Conservation (phyloP, 2,888 invertebrate genomes). For the Pegoplata infirma region DNA sequence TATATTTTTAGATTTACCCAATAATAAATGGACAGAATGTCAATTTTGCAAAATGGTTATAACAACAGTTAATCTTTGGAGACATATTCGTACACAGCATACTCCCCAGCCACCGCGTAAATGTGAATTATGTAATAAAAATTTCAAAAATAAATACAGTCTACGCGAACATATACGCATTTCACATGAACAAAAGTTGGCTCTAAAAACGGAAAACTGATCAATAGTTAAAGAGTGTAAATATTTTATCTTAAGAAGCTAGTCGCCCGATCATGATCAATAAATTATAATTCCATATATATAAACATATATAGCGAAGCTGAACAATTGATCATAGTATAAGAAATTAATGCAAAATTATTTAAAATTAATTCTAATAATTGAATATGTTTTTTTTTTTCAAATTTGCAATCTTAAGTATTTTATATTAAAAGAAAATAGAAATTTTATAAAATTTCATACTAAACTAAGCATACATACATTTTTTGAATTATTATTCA, state of each 20-base stretch:
- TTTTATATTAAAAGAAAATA: not conserved
- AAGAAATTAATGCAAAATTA: not conserved
- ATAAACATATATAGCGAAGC: not conserved
- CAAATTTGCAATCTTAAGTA: not conserved
- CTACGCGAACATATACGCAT: conserved; percentile 78
- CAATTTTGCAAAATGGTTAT: conserved; percentile 79
- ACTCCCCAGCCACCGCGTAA: conserved; percentile 78
- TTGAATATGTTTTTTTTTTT: not conserved
- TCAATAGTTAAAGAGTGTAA: conserved; percentile 64
- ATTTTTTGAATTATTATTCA: no score
- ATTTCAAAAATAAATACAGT: conserved; percentile 79
- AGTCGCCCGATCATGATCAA: conserved; percentile 31
- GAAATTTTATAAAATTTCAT: not conserved
- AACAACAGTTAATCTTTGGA: conserved; percentile 79
- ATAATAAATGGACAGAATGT: conserved; percentile 79
- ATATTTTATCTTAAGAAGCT: conserved; percentile 61
- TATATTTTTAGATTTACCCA: conserved; percentile 78
- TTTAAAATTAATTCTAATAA: no score
- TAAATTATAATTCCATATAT: not conserved
- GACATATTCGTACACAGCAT: conserved; percentile 79
- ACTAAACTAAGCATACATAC: no score
- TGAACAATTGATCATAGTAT: not conserved
- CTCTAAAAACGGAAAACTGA: conserved; percentile 74
- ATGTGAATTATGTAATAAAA: conserved; percentile 78
- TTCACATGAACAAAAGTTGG: conserved; percentile 77